A percentile compares a stretch with the other conserved stretches of the same genome.
Conservation (phyloP, 1,140 invertebrate species). For the Drosophila nigromelanica region DNA sequence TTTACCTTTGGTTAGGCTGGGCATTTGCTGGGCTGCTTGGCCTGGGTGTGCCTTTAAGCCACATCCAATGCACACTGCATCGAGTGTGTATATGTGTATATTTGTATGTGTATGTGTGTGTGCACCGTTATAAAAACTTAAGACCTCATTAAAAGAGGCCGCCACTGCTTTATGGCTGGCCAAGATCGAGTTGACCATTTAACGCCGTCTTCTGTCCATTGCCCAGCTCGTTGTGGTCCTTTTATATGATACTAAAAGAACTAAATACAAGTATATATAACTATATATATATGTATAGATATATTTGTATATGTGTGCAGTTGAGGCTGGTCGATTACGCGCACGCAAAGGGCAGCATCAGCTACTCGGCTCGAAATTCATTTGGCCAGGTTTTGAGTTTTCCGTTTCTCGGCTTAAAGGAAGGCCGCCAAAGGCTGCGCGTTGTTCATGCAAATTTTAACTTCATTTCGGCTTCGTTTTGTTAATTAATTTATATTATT, state of each 20-base stretch:
- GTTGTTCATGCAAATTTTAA: conserved; percentile 83
- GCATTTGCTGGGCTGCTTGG: neutral
- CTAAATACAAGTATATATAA: conserved; percentile 22
- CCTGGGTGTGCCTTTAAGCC: conserved; percentile 36
- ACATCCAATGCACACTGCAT: conserved; percentile 36
- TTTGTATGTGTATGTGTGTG: conserved; percentile 16
- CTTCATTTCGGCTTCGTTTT: conserved; percentile 83
- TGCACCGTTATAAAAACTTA: conserved; percentile 75
- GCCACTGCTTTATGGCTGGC: conserved; percentile 70
- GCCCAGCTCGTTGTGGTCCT: conserved; percentile 36
- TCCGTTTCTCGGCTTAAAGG: conserved; percentile 15
- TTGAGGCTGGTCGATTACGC: conserved; percentile 61
- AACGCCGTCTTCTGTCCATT: conserved; percentile 47
- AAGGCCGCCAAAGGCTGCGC: conserved; percentile 74
- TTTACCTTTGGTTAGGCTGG: conserved; percentile 17
- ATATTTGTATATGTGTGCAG: conserved; percentile 23
- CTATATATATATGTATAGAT: conserved; percentile 31
- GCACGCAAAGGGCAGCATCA: conserved; percentile 60
- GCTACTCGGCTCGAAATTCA: neutral
- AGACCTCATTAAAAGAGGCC: conserved; percentile 80
- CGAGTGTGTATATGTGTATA: conserved; percentile 8
- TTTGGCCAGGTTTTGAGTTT: conserved; percentile 12
- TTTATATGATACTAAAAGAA: conserved; percentile 30
- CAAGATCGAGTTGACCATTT: conserved; percentile 68
- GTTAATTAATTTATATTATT: conserved; percentile 84